Base-by-base conservation (phyloP, 2,113 vertebrate genomes). In the Rissa tridactyla region DNA sequence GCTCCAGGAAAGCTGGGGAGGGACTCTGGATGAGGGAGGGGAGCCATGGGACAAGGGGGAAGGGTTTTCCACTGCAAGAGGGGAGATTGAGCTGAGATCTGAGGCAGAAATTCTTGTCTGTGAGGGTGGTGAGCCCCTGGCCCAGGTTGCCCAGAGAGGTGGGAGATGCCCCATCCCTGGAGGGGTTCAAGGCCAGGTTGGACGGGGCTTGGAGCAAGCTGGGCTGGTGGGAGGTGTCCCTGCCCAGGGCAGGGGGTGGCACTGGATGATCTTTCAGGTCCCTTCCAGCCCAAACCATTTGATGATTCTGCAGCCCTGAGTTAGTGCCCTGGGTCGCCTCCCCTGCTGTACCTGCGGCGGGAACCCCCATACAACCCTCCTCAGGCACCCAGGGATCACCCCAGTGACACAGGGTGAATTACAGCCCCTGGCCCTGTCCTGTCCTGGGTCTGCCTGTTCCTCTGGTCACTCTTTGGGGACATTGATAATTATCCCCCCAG, bases 391-490 rank as follows among this genome's bases (percentile, higher is more conserved):
- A 12, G 49, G 9, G 30, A 2, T 16, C 55, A 27, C 52, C 32
- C 8, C 21, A 44, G 2, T 0, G 2, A 32, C 57, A 36, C 18
- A 4, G 4, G 18, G 60, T 9, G n/a, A 1, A 0, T 38, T 6
- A 18, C 11, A 77, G 2, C 5, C 20, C 9, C 68, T 4, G 2
- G 2, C 13, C 15, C 19, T 14, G 19, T 32, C 23, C 30, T 5
- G 17, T 30, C 30, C 26, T 20, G 36, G 30, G 11, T 44, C 36
- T 55, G 16, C 23, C 38, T 17, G 20, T 38, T 13, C 20, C 23
- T 68, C 11, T 62, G 32, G 30, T 52, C 32, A 5, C 29, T 60
- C 29, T 46, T 18, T 61, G 29, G 23, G 44, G 30, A 23, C 15
- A 1, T 6, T 4, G 15, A 10, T 54, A 6, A 12, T 76, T 38